These are phyloP conservation scores for Acrobasis consociella DNA, from an alignment of 2,888 invertebrate genomes.

Conservation along the genomic window DNA sequence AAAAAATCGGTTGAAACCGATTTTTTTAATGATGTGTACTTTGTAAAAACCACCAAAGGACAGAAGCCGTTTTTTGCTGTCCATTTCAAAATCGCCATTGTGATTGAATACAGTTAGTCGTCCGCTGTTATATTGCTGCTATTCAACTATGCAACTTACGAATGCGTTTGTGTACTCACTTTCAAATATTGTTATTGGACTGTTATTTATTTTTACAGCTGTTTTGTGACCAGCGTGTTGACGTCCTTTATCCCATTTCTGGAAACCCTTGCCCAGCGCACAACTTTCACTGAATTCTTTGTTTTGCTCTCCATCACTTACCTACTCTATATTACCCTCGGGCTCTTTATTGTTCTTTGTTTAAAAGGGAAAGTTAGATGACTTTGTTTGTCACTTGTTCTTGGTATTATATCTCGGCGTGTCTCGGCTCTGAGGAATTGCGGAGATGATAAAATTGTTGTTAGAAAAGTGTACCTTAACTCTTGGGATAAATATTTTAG, in stretches of 20 bases:
- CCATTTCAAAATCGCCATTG: neutral
- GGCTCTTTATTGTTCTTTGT: conserved; percentile 11
- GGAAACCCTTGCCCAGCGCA: neutral
- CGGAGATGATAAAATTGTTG: neutral
- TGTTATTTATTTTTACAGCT: neutral
- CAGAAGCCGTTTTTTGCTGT: too few relatives aligned
- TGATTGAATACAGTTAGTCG: neutral
- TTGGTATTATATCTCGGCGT: conserved; percentile 2
- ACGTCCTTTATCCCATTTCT: neutral
- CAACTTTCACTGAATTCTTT: conserved; percentile 12
- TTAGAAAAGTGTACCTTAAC: too few relatives aligned
- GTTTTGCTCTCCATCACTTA: too few relatives aligned
- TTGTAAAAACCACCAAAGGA: neutral
- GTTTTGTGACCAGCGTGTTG: neutral
- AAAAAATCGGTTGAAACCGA: too few relatives aligned
- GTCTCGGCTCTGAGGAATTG: neutral
- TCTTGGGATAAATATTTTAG: too few relatives aligned
- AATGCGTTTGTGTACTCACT: neutral
- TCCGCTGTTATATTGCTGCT: neutral
- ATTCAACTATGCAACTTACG: neutral
- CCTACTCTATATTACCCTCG: conserved; percentile 1
- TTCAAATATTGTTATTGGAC: neutral
- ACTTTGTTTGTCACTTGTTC: conserved; percentile 16
- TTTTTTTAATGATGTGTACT: too few relatives aligned
- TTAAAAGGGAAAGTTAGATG: conserved; percentile 19